Conservation (phyloP, 2,888 invertebrate genomes). For the Phytoseiulus persimilis region DNA sequence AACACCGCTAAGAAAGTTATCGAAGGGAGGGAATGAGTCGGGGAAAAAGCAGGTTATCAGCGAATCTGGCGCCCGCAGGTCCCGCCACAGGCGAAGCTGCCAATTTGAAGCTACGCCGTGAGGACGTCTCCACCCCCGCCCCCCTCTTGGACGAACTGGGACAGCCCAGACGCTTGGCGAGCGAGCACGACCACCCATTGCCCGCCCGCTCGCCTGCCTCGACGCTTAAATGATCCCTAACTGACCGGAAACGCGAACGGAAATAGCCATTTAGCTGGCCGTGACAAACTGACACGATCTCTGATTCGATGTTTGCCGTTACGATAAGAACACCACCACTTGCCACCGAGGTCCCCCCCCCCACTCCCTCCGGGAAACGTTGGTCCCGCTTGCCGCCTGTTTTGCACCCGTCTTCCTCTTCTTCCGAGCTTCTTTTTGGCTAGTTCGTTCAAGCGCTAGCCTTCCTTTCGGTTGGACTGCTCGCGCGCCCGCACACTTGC, state of each 20-base stretch:
- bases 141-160: background rate
- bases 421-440: background rate
- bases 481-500: background rate
- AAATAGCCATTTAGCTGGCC: background rate
- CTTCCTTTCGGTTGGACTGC: background rate
- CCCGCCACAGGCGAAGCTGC: background rate
- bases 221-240: constrained; percentile 5
- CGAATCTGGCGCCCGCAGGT: background rate
- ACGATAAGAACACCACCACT: constrained; percentile 5
- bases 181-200: background rate
- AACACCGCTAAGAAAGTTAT: background rate
- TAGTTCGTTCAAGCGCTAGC: background rate
- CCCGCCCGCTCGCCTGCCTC: background rate
- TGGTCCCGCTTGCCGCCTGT: background rate
- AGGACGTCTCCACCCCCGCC: background rate
- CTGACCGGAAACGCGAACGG: constrained; percentile 5
- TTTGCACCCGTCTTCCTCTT: background rate
- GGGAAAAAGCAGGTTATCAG: background rate
- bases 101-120: background rate
- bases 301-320: constrained; percentile 5
- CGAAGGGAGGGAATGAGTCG: background rate
- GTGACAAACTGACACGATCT: background rate
- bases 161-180: background rate
- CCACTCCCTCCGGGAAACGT: background rate
- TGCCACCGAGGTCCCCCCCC: background rate